phyloP scores from a whole-genome alignment of 2,888 invertebrate species.

The Crossocerus cetratus region DNA sequence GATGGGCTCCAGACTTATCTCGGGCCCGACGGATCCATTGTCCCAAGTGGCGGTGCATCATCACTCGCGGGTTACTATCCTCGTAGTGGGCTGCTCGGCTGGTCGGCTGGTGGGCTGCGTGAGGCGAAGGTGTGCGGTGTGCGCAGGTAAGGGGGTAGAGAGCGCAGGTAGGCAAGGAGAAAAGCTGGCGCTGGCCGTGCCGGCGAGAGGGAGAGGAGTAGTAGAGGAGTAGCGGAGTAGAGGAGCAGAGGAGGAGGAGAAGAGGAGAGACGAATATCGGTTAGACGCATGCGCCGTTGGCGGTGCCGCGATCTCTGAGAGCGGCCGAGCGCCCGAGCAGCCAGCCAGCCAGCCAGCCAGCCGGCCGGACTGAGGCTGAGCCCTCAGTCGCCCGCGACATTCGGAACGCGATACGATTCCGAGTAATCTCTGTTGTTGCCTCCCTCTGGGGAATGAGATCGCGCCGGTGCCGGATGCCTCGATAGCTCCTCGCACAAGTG shows the following conservation, averaged over 20 bases:
- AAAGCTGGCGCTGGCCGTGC: slow-evolving; percentile 18
- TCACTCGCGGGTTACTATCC: no score
- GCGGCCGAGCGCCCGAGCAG: neutral
- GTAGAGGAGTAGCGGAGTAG: slow-evolving; percentile 2
- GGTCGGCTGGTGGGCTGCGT: neutral
- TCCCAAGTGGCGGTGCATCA: no score
- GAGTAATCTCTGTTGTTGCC: slow-evolving; percentile 28
- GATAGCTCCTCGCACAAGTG: no score
- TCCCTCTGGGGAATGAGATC: neutral
- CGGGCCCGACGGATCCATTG: no score
- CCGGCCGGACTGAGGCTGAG: slow-evolving; percentile 62
- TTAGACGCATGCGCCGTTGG: slow-evolving; percentile 71
- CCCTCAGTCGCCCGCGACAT: slow-evolving; percentile 76
- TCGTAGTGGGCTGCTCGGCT: no score
- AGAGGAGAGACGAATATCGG: slow-evolving; percentile 62
- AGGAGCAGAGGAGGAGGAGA: slow-evolving; percentile 41
- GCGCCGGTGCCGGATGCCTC: slow-evolving; percentile 5
- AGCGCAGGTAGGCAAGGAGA: slow-evolving; percentile 38
- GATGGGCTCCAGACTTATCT: no score
- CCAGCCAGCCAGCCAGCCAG: slow-evolving; percentile 36
- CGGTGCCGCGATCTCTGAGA: slow-evolving; percentile 67
- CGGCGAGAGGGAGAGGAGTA: slow-evolving; percentile 11
- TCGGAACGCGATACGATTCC: slow-evolving; percentile 74
- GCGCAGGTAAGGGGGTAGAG: slow-evolving; percentile 46
- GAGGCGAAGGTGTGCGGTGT: neutral